These are phyloP conservation scores for Hypercompe scribonia DNA, from an alignment of 2,888 invertebrate genomes.

Conservation along the genomic window DNA sequence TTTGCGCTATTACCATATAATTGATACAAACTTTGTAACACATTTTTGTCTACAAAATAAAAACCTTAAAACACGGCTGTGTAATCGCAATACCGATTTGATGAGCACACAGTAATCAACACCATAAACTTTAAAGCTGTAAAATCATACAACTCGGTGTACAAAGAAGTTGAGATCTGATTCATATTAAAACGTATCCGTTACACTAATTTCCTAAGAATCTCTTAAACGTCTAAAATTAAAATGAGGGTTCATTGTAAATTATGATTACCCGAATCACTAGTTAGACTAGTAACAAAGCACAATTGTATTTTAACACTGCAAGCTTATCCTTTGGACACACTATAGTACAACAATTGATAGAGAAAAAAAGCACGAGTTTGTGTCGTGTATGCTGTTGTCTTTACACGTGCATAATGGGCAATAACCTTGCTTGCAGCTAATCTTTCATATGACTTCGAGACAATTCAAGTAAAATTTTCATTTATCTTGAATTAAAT, in stretches of 20 bases:
- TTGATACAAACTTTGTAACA: too few relatives aligned
- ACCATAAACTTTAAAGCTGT: not conserved
- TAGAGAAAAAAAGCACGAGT: not conserved
- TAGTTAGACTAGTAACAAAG: too few relatives aligned
- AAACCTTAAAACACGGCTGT: too few relatives aligned
- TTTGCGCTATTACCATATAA: not conserved
- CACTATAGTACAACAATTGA: not conserved
- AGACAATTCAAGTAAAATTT: not conserved
- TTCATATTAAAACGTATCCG: not conserved
- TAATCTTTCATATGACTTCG: not conserved
- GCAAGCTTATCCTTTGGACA: too few relatives aligned
- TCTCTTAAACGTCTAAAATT: not conserved
- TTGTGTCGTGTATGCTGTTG: too few relatives aligned
- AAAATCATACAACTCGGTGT: not conserved
- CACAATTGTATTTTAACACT: too few relatives aligned
- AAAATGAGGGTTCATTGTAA: too few relatives aligned
- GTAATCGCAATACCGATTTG: not conserved
- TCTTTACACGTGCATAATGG: not conserved
- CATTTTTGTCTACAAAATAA: too few relatives aligned
- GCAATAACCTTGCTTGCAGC: not conserved
- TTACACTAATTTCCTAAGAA: not conserved
- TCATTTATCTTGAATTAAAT: not conserved
- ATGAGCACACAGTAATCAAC: not conserved
- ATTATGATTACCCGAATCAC: too few relatives aligned
- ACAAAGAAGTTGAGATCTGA: not conserved